A percentile compares a stretch with the other conserved stretches of the same genome.
Evolutionary conservation across 1,140 invertebrate species (phyloP).

Genomic region (Lamellibrachia luymesi): DNA sequence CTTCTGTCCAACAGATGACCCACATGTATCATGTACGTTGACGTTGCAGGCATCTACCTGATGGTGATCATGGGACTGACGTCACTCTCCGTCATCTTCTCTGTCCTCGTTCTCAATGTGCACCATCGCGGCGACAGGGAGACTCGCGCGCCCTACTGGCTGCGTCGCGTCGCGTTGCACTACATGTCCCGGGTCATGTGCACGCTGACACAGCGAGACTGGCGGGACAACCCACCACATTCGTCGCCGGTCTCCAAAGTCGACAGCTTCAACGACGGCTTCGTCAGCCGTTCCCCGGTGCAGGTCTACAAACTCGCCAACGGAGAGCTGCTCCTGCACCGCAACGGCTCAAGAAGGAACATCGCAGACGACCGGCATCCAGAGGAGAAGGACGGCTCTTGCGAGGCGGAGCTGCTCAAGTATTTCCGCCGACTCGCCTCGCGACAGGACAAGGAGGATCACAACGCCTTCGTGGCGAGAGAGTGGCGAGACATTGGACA

Average conservation of each 20-base stretch:
- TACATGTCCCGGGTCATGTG: background rate
- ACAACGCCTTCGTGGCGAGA: background rate
- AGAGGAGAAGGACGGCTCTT: background rate
- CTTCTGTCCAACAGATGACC: background rate
- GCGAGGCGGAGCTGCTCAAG: conserved; percentile 4
- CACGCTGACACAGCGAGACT: background rate
- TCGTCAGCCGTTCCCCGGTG: background rate
- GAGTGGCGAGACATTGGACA: conserved; percentile 13
- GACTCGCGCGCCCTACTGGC: conserved; percentile 43
- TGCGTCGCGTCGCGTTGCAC: conserved; percentile 27
- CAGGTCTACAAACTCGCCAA: background rate
- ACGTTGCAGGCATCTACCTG: conserved; percentile 52
- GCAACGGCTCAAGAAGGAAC: background rate
- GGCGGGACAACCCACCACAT: background rate
- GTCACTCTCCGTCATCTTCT: conserved; percentile 55
- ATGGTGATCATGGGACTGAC: conserved; percentile 57
- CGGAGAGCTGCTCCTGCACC: background rate
- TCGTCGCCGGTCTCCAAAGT: background rate
- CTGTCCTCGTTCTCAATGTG: conserved; percentile 55
- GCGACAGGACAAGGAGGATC: conserved; percentile 13
- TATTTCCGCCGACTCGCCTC: background rate
- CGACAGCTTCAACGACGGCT: conserved; percentile 9
- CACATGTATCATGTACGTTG: background rate
- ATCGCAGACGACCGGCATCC: background rate
- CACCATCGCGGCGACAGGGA: conserved; percentile 48